phyloP scores from a whole-genome alignment of 1,140 invertebrate species.

The Argopecten irradians region DNA sequence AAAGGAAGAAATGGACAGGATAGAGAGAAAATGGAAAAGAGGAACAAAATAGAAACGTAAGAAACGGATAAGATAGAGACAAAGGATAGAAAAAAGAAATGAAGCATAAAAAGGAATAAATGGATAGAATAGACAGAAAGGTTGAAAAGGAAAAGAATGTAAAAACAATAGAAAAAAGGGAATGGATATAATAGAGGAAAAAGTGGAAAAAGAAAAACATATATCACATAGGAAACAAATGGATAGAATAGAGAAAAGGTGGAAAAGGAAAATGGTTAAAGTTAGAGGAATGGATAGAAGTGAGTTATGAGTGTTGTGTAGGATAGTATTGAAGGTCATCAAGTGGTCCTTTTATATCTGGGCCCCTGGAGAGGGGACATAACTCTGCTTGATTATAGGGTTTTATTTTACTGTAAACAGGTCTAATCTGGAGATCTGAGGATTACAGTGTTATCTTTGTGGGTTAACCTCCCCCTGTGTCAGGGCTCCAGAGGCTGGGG shows the following conservation, averaged over 20 bases:
- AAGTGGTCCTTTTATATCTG: neutral
- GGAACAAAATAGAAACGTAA: neutral
- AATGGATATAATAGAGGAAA: too few species aligned
- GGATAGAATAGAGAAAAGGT: neutral
- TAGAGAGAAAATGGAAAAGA: neutral
- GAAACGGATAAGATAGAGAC: neutral
- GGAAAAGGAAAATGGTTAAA: neutral
- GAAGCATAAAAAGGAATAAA: neutral
- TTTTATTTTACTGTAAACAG: slow-evolving; percentile 12
- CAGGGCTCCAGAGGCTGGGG: neutral
- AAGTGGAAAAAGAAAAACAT: neutral
- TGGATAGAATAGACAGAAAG: neutral
- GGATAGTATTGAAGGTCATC: neutral
- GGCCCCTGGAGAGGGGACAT: slow-evolving; percentile 1
- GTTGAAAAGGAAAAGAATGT: neutral
- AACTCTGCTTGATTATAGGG: neutral
- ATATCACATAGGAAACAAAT: too few species aligned
- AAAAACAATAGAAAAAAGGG: neutral
- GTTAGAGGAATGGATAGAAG: neutral
- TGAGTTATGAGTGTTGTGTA: too few species aligned
- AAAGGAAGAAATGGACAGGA: neutral
- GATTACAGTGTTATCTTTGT: neutral
- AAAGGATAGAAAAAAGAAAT: neutral
- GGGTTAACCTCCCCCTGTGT: slow-evolving; percentile 11
- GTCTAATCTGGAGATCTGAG: slow-evolving; percentile 14